Evolutionary conservation across 2,888 invertebrate genomes (phyloP), one percentile per base, ranked within the genome.

Genomic region (Acanthosepion pharaonis): DNA sequence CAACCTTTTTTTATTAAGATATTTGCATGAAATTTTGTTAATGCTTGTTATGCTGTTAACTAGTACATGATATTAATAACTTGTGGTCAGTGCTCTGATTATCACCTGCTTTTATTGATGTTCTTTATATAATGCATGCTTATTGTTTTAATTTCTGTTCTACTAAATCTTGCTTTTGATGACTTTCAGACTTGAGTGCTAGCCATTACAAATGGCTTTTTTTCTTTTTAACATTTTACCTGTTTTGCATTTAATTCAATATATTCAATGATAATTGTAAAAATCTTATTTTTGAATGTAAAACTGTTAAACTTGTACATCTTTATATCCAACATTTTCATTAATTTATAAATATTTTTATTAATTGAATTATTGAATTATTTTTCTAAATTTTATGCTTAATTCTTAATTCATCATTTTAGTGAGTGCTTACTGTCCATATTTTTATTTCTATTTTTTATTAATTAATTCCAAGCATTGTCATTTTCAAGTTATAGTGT

Each of bases 141-240:
- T 78, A n/a, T 78, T 78, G 78, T 78, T 28, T 28, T 11, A n/a
- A n/a, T 78, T 78, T 78, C 78, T n/a, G 15, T 78, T 78, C n/a
- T 78, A 78, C 78, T 78, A 78, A 78, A 78, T 78, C 78, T n/a
- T 78, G 78, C n/a, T n/a, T 78, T 78, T 78, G n/a, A 78, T 78
- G 78, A 78, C 78, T 78, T 78, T 78, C 78, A 78, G 78, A 78
- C 33, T 15, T 78, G n/a, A 9, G 25, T 25, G 64, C 64, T 64
- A 8, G 78, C 78, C 78, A 78, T 33, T 15, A 78, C n/a, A n/a
- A 5, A 78, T 78, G 78, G 78, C 11, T 78, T n/a, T 78, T 78
- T 59, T 51, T 11, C 8, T 42, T 33, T 33, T 33, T 25, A 78
- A 78, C n/a, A 8, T n/a, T n/a, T 78, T 6, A 59, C 59, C 23